Conservation (phyloP, 2,888 invertebrate genomes). For the Agrotis puta region DNA sequence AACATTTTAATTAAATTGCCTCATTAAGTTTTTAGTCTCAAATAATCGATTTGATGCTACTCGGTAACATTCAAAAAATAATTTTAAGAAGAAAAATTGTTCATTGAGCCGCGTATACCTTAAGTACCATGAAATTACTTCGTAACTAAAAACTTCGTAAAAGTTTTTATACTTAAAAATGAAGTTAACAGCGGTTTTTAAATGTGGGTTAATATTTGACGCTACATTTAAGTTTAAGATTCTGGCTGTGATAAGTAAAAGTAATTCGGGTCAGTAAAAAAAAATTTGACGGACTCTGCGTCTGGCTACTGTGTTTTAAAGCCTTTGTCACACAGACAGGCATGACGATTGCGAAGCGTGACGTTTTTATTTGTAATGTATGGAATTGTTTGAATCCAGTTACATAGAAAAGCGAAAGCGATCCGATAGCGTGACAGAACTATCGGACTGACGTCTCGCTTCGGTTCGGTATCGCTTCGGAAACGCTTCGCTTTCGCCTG, state of each 20-base stretch:
- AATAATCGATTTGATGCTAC: constrained; percentile 44
- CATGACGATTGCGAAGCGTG: too few relatives aligned
- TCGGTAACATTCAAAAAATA: constrained; percentile 18
- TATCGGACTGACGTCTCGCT: too few relatives aligned
- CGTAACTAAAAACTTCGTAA: constrained; percentile 30
- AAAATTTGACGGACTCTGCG: background rate
- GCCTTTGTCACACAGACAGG: too few relatives aligned
- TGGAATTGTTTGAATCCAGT: too few relatives aligned
- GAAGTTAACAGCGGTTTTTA: constrained; percentile 11
- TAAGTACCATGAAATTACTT: constrained; percentile 50
- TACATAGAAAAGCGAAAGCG: too few relatives aligned
- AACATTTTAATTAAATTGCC: constrained; percentile 39
- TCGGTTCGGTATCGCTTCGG: too few relatives aligned
- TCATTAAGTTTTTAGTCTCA: constrained; percentile 26
- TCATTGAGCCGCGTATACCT: constrained; percentile 23
- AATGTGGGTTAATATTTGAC: constrained; percentile 32
- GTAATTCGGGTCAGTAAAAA: background rate
- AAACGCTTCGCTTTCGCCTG: too few relatives aligned
- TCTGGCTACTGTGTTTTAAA: background rate
- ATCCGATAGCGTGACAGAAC: too few relatives aligned
- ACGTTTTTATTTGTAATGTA: too few relatives aligned
- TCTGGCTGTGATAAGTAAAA: background rate
- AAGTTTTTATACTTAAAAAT: constrained; percentile 31
- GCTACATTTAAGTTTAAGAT: constrained; percentile 15
- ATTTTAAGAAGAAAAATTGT: constrained; percentile 36